Evolutionary conservation across 1,140 invertebrate genomes (phyloP), one percentile per base, ranked within the genome.

Genomic region (Pentalonia nigronervosa): DNA sequence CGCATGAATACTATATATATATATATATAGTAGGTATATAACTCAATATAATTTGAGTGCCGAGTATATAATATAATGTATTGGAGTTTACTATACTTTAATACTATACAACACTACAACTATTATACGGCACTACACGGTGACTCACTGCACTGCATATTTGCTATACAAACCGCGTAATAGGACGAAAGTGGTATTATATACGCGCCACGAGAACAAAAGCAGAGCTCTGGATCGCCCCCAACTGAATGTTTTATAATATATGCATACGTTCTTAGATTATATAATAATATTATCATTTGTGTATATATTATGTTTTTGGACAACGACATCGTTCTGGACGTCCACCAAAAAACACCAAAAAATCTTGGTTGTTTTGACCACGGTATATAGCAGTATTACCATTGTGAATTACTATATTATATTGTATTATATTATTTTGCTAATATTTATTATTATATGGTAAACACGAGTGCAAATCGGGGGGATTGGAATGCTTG

Each of bases 201-300:
- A 67, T n/a, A 53, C n/a, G 6, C 60, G 1, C 60, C n/a, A n/a
- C 60, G 14, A 76, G n/a, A 76, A 76, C 60, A 76, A 76, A 76
- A 76, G 41, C 41, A 41, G 60, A 6, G n/a, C 60, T 34, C 60
- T 76, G 60, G 60, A 76, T 76, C 60, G n/a, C n/a, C 60, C 60
- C 60, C 60, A 76, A 76, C 30, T 76, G n/a, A 76, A 76, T 76
- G 60, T 76, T 76, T 76, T 76, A 76, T 76, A 76, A 76, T n/a
- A 30, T 76, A 76, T 41, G 41, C 4, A 41, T 41, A 41, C 60
- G 60, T 76, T 76, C 60, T 76, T 76, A 76, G 60, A 76, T 76
- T n/a, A 76, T 76, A 14, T 76, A 76, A 76, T 76, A 76, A 76
- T n/a, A n/a, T n/a, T 76, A 76, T 76, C n/a, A 76, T 76, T 30